Percentiles rank a stretch among this genome's conserved stretches.
Conservation (phyloP, 2,797 vertebrate genomes). For the Pangasius macronema region DNA sequence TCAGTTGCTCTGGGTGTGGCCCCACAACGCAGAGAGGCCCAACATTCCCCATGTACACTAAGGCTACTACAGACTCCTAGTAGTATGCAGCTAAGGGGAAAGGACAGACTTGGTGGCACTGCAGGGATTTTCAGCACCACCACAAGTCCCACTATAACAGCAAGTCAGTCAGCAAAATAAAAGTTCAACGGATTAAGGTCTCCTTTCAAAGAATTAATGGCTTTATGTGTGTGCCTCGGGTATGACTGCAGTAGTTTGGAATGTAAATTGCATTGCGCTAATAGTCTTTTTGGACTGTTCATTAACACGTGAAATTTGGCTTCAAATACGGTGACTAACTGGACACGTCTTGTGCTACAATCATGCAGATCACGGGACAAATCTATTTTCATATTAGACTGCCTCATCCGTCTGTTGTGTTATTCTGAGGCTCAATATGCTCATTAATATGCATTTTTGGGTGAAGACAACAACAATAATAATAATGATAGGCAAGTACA, state of each 20-base stretch:
- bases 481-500: not conserved
- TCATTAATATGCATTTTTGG: slow-evolving; percentile 34
- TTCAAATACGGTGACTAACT: slow-evolving; percentile 9
- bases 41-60: slow-evolving; percentile 44
- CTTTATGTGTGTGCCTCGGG: slow-evolving; percentile 12
- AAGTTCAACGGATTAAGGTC: slow-evolving; percentile 47
- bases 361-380: slow-evolving; percentile 17
- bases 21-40: slow-evolving; percentile 34
- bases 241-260: slow-evolving; percentile 21
- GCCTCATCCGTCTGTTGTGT: slow-evolving; percentile 20
- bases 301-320: slow-evolving; percentile 28
- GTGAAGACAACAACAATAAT: not conserved
- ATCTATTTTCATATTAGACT: slow-evolving; percentile 30
- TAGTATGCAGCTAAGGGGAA: slow-evolving; percentile 41
- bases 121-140: slow-evolving; percentile 59
- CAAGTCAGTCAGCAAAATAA: slow-evolving; percentile 51
- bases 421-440: slow-evolving; percentile 32
- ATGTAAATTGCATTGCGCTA: slow-evolving; percentile 10
- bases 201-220: slow-evolving; percentile 41
- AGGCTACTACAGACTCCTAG: slow-evolving; percentile 15
- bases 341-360: slow-evolving; percentile 22
- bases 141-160: slow-evolving; percentile 54
- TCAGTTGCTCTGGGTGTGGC: slow-evolving; percentile 61
- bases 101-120: slow-evolving; percentile 63
- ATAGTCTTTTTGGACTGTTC: slow-evolving; percentile 11